These are phyloP conservation scores for Hydractinia echinata DNA, from an alignment of 30 jellyfish, hydroid and myxozoan genomes.

Conservation along the genomic window DNA sequence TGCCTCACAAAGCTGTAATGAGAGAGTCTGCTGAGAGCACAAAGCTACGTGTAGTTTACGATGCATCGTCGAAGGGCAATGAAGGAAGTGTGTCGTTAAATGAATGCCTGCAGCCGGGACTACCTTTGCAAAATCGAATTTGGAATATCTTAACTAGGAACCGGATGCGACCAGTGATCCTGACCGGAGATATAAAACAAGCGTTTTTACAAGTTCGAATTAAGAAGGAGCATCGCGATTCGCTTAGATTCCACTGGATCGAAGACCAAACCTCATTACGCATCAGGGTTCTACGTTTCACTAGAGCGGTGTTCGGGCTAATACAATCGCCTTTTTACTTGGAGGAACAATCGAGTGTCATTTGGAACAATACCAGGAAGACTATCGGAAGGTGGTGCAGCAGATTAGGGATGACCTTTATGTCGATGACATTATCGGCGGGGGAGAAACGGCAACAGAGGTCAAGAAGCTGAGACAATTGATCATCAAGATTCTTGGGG, in stretches of 20 bases:
- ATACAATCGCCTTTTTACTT: conserved; percentile 44
- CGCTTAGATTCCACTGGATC: conserved; percentile 37
- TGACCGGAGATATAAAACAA: conserved; percentile 63
- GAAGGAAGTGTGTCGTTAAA: conserved; percentile 45
- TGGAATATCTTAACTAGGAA: conserved; percentile 40
- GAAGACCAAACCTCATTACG: conserved; percentile 27
- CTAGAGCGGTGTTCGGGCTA: conserved; percentile 49
- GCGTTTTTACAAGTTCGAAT: conserved; percentile 59
- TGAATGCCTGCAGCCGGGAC: conserved; percentile 68
- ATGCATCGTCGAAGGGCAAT: conserved; percentile 45
- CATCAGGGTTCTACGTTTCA: conserved; percentile 27
- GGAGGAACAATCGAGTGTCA: conserved; percentile 48
- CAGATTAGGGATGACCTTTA: too few species aligned
- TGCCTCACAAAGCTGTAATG: conserved; percentile 54
- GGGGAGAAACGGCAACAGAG: too few species aligned
- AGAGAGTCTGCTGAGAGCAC: too few species aligned
- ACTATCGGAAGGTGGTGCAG: conserved; percentile 14
- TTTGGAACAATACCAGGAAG: conserved; percentile 19
- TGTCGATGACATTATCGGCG: too few species aligned
- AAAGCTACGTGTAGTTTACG: conserved; percentile 54
- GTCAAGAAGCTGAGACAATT: too few species aligned
- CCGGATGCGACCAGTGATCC: conserved; percentile 45
- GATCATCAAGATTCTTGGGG: too few species aligned
- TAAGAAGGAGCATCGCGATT: conserved; percentile 45
- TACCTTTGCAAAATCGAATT: conserved; percentile 41